phyloP scores from a whole-genome alignment of 1,140 invertebrate genomes.

The Lerema accius region DNA sequence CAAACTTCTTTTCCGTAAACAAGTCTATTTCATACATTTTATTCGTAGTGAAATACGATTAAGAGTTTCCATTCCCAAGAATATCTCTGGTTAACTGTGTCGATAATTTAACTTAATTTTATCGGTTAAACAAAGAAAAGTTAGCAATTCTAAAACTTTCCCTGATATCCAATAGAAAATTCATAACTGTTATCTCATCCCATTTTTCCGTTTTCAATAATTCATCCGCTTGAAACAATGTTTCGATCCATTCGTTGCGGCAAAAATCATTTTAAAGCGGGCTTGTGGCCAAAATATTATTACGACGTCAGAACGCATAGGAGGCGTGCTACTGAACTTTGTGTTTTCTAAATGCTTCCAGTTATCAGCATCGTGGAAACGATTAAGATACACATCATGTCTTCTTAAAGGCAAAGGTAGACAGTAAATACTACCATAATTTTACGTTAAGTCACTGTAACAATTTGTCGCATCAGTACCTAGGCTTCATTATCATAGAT shows the following conservation, averaged over 20 bases:
- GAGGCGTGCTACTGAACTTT: neutral
- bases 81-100: too few relatives aligned
- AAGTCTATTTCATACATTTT: too few relatives aligned
- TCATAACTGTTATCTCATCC: conserved; percentile 19
- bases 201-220: conserved; percentile 28
- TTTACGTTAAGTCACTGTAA: too few relatives aligned
- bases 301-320: neutral
- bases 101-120: neutral
- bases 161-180: conserved; percentile 16
- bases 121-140: neutral
- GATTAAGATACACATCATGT: too few relatives aligned
- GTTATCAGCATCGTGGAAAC: neutral
- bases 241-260: conserved; percentile 22
- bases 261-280: conserved; percentile 25
- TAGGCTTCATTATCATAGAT: too few relatives aligned
- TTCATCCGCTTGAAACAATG: conserved; percentile 20
- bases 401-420: too few relatives aligned
- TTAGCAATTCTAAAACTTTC: neutral
- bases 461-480: too few relatives aligned
- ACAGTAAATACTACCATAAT: too few relatives aligned
- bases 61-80: too few relatives aligned
- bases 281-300: conserved; percentile 21
- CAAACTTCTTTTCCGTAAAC: too few relatives aligned
- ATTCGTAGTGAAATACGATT: too few relatives aligned
- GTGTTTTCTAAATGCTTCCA: neutral